Base-by-base conservation (phyloP, 2,888 invertebrate species). In the Incurvaria masculella region DNA sequence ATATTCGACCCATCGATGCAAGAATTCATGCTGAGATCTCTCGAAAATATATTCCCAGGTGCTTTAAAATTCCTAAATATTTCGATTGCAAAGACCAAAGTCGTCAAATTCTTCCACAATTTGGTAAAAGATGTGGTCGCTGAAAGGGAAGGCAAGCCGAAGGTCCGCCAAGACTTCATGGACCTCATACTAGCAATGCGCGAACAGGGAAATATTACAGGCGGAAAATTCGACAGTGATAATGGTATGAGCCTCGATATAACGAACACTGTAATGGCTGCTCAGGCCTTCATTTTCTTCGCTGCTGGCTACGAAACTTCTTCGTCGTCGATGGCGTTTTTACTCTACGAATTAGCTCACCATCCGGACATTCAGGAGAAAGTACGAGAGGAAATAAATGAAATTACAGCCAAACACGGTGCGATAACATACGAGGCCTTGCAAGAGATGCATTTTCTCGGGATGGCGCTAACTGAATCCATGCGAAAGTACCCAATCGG, bases 241-340 rank as follows among this genome's bases (percentile, higher is more conserved):
- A 16, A 45, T 14, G 42, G 42, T 17, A 21, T 33, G 4, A 23
- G 6, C n/a, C 10, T 47, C 11, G 16, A 21, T 54, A 48, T 58
- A 53, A 40, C 54, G 54, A 48, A 57, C 27, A 45, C 63, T 50
- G 54, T 57, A 44, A 64, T 69, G 50, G 64, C 66, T 2, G 68
- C 69, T 8, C 68, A 69, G 49, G 67, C 66, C 1, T 66, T 68
- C 52, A 63, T 63, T 6, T 68, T 69, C 52, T 69, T 68, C 53
- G 59, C 56, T 10, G 68, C 69, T 27, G 69, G 68, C 10, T 63
- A 62, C 46, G 68, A 69, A 52, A 68, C 69, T 1, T 62, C 67
- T 1, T 63, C 69, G 2, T 64, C 59, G 42, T 65, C 68, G 10
- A 65, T 69, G 45, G 59, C 64, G 11, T 69, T 42, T 26, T 20